Base-by-base conservation (phyloP, 2,797 vertebrate species). In the Cirrhinus mrigala region DNA sequence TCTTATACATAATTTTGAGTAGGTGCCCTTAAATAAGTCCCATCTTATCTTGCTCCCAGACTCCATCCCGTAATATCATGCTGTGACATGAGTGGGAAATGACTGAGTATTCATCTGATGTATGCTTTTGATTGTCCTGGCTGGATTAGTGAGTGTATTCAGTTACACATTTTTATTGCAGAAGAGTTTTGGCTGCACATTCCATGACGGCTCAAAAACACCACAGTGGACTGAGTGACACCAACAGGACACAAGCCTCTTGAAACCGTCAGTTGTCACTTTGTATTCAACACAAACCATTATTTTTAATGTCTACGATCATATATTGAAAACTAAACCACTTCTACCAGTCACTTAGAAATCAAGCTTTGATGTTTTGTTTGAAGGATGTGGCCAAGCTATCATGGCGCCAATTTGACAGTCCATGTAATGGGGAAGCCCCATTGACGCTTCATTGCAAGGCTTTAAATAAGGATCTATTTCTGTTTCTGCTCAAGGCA, bases 141-240 rank as follows among this genome's bases (percentile, higher is more conserved):
- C 71, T 76, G 93, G 94, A 94, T 94, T 94, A 94, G 86, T 68
- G 71, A 77, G 70, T 90, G 92, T 92, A 86, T 95, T 91, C 68
- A 80, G 93, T 95, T 95, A 92, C 94, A 91, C 64, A 27, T 69
- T 89, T 93, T 94, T 94, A 88, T 87, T 89, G 86, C 89, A 68
- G 52, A 77, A 79, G 85, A 87, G 82, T 93, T 93, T 85, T 93
- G 91, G 91, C 91, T 86, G 86, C 66, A 56, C 86, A 85, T 91
- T 84, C 87, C 85, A 80, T 87, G 88, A 90, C 86, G 89, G 88
- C 62, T 76, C 46, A 84, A 84, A 90, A 90, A 89, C 60, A 81
- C 87, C 84, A 81, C 84, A 76, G 91, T 81, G 83, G 89, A 89
- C 77, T 91, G 92, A 93, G 89, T 92, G 92, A 93, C 91, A 86